Evolutionary conservation across 2,888 invertebrate species (phyloP).

Genomic region (Lepidocyrtinus sp.): DNA sequence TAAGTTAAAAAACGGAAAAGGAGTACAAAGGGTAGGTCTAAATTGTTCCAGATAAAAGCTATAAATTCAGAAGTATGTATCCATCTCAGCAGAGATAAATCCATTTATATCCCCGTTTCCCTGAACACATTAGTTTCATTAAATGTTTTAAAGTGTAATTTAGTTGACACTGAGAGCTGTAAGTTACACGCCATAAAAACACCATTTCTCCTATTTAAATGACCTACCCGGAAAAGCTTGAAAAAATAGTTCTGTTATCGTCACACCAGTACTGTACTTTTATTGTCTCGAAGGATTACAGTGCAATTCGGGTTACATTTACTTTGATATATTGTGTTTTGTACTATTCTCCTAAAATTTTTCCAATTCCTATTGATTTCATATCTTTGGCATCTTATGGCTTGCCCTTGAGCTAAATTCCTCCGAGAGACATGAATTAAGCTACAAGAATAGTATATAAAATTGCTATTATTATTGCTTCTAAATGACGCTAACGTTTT

Average conservation of each 20-base stretch:
- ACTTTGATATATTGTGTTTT: too few species aligned
- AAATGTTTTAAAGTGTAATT: constrained; percentile 61
- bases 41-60: constrained; percentile 49
- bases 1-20: constrained; percentile 10
- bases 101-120: constrained; percentile 47
- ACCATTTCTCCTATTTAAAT: constrained; percentile 57
- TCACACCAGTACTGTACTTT: too few species aligned
- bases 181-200: constrained; percentile 57
- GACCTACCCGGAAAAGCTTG: constrained; percentile 33
- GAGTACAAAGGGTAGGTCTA: neutral
- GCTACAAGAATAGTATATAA: too few species aligned
- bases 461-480: too few species aligned
- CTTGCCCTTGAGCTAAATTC: constrained; percentile 38
- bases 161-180: constrained; percentile 55
- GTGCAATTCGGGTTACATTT: too few species aligned
- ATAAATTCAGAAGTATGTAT: constrained; percentile 45
- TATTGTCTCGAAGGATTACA: too few species aligned
- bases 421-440: too few species aligned
- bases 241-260: too few species aligned
- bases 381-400: constrained; percentile 31
- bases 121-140: constrained; percentile 58
- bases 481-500: too few species aligned
- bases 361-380: constrained; percentile 48
- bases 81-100: constrained; percentile 55
- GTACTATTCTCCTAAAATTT: constrained; percentile 43